Evolutionary conservation across 1,140 invertebrate species (phyloP).

Genomic region (Oryzaephilus surinamensis): DNA sequence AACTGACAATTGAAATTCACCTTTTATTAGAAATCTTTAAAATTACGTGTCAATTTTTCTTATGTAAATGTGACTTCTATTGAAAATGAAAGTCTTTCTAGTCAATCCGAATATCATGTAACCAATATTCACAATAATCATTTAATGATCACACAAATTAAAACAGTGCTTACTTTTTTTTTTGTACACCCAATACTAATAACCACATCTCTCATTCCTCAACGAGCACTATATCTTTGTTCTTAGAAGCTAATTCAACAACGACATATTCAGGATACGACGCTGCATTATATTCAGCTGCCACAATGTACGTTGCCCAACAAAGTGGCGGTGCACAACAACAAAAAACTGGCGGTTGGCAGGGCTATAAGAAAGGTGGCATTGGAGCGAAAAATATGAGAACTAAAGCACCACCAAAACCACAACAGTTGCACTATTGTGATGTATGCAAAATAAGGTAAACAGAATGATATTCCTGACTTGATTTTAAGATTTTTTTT

Average conservation of each 20-base stretch:
- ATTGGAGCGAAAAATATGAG: constrained; percentile 52
- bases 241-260: constrained; percentile 43
- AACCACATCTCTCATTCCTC: neutral
- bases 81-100: too few relatives aligned
- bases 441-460: constrained; percentile 96
- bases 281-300: constrained; percentile 86
- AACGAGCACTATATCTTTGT: constrained; percentile 6
- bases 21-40: too few relatives aligned
- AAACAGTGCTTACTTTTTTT: too few relatives aligned
- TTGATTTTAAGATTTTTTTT: neutral
- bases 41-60: too few relatives aligned
- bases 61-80: too few relatives aligned
- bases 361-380: constrained; percentile 60
- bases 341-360: constrained; percentile 53
- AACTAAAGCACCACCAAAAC: constrained; percentile 73
- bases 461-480: constrained; percentile 7
- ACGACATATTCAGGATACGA: constrained; percentile 74
- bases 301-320: constrained; percentile 84
- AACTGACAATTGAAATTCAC: too few relatives aligned
- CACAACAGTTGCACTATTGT: constrained; percentile 87
- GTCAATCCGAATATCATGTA: too few relatives aligned
- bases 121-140: too few relatives aligned
- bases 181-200: neutral
- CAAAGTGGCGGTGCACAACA: constrained; percentile 46
- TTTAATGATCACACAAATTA: too few relatives aligned